Conservation (phyloP, 2,888 invertebrate species). For the Papilio demoleus region DNA sequence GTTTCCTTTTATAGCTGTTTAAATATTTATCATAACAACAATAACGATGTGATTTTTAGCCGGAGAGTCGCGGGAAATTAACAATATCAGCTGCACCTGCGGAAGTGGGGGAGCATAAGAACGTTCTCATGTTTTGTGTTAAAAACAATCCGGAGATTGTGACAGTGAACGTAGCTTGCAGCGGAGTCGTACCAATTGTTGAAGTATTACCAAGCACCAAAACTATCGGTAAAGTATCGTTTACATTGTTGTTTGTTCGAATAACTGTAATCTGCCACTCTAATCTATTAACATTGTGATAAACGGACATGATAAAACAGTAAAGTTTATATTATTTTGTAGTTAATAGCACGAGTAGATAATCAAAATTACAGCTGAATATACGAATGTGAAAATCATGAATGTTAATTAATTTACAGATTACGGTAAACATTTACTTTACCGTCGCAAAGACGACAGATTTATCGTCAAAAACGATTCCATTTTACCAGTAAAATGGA, state of each 20-base stretch:
- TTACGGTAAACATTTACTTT: constrained; percentile 82
- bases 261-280: too few relatives aligned
- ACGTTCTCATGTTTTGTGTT: constrained; percentile 69
- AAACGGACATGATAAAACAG: too few relatives aligned
- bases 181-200: constrained; percentile 79
- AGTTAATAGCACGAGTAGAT: too few relatives aligned
- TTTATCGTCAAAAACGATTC: constrained; percentile 83
- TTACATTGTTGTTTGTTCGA: background rate
- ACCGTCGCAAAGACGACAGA: constrained; percentile 74
- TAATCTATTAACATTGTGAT: too few relatives aligned
- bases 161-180: constrained; percentile 75
- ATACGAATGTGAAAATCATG: background rate
- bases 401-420: constrained; percentile 50
- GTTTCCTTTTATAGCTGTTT: background rate
- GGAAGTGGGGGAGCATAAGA: constrained; percentile 62
- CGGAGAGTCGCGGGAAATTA: constrained; percentile 67
- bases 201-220: constrained; percentile 74
- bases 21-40: background rate
- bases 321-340: too few relatives aligned
- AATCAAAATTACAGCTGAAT: too few relatives aligned
- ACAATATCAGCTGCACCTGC: constrained; percentile 71
- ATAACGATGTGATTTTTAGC: constrained; percentile 52
- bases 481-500: constrained; percentile 82
- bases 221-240: constrained; percentile 59
- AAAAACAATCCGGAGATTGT: constrained; percentile 85